Evolutionary conservation across 2,888 invertebrate genomes (phyloP), one percentile per base, ranked within the genome.

Genomic region (Aleiodes testaceus): DNA sequence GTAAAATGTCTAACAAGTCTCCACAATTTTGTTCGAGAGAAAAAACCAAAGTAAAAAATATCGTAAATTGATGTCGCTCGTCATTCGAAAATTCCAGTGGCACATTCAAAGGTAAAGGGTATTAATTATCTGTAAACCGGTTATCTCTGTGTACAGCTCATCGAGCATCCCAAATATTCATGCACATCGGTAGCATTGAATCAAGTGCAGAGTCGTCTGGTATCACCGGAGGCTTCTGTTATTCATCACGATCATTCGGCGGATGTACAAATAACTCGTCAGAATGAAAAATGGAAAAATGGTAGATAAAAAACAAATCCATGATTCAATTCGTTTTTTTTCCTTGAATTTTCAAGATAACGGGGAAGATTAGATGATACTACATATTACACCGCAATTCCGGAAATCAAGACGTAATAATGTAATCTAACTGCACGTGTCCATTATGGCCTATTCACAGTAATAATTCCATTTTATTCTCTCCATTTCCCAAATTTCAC

Each of bases 91-190:
- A 53, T 53, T 53, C 26, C 53, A 53, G 30, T 30, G 16, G 55
- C 55, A 55, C 30, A 55, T 55, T 30, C 30, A 16, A 16, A 55
- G n/a, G 22, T 22, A 53, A 22, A 53, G 18, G 44, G 52, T 53
- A 53, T 18, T 53, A 44, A 53, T 45, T 66, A 53, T 66, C 66
- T 45, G 20, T 22, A 22, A 66, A 66, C 66, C 66, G 66, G 66
- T 66, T 66, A 44, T 66, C 44, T 44, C 42, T 52, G 42, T 44
- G 22, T 44, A 44, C 61, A 61, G 61, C 12, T 61, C 61, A 61
- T 61, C 44, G 61, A 61, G 42, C 44, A 44, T 18, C 20, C 42
- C 61, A 42, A 61, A 44, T 61, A 30, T 59, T 30, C 53, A 26
- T 22, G 53, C n/a, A 53, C 53, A 59, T 59, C 36, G 14, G 18